Base-by-base conservation (phyloP, 2,113 vertebrate species). In the Anguilla japonica region DNA sequence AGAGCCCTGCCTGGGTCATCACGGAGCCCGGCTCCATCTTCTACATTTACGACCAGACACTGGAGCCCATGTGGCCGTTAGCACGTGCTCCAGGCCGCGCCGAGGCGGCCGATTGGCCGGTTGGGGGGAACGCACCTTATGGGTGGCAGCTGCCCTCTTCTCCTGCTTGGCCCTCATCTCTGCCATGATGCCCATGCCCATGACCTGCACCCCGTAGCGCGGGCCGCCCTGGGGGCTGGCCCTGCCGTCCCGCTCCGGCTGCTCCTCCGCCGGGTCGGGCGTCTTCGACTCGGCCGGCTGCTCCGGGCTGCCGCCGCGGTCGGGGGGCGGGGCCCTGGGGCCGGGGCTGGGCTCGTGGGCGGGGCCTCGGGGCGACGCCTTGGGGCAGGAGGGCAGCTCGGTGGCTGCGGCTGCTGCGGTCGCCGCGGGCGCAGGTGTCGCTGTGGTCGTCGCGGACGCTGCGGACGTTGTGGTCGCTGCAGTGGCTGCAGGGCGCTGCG, bases 151-250 rank as follows among this genome's bases (percentile, higher is more conserved):
- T 0, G 97, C 96, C 92, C 95, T 97, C 86, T 92, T 96, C 90
- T 97, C 97, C 90, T 99, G 98, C 87, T 97, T 97, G 89, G 98
- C 98, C 89, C 97, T 98, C 95, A 99, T 99, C 94, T 99, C 98
- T 0, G 98, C 97, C 57, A 99, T 89, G 67, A 99, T 94, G 79
- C 97, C 97, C 16, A 95, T 94, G 85, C 97, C 97, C 96, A 97
- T 96, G 92, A 97, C 94, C 89, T 96, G 96, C 41, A 96, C 94
- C 0, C 98, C 96, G 0, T 97, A 94, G 0, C 96, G 94, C 1
- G 96, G 96, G 0, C 94, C 95, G 0, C 89, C 92, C 40, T 91
- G 96, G 0, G 96, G 96, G 81, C 95, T 96, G 78, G 94, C 92
- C 18, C 85, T 91, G 34, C 85, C 89, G 82, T 91, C 89, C 15